Evolutionary conservation across 2,797 vertebrate genomes (phyloP).

Genomic region (Eleutherodactylus coqui): DNA sequence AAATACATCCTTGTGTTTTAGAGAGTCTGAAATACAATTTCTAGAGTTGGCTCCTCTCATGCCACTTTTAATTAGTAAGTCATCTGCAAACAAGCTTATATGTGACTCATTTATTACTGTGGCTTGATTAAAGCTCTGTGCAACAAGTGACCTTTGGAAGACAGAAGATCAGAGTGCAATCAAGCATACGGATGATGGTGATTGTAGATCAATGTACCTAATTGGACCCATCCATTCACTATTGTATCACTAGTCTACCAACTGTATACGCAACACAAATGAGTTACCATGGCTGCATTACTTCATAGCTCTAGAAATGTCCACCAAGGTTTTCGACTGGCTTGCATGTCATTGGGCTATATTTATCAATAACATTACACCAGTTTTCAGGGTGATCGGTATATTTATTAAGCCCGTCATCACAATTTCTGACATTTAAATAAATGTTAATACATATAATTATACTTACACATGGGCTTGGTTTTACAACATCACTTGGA

Average conservation of each 20-base stretch:
- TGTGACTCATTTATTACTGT: background rate
- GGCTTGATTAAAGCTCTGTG: background rate
- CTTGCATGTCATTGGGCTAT: background rate
- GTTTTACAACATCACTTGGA: constrained; percentile 93
- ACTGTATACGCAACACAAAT: background rate
- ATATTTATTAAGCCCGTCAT: background rate
- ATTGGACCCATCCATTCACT: background rate
- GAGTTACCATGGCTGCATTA: background rate
- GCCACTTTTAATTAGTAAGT: background rate
- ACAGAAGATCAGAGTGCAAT: background rate
- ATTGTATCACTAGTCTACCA: background rate
- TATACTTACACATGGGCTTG: constrained; percentile 92
- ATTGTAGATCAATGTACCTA: background rate
- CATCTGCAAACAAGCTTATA: background rate
- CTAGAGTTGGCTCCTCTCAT: background rate
- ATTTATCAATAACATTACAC: background rate
- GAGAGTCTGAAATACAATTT: background rate
- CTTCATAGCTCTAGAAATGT: background rate
- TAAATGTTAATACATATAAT: background rate
- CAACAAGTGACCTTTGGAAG: background rate
- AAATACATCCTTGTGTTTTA: background rate
- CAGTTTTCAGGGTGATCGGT: background rate
- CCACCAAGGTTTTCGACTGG: background rate
- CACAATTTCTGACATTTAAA: background rate
- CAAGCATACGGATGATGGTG: background rate